Evolutionary conservation across 2,113 vertebrate species (phyloP).

Genomic region (Rattus rattus): DNA sequence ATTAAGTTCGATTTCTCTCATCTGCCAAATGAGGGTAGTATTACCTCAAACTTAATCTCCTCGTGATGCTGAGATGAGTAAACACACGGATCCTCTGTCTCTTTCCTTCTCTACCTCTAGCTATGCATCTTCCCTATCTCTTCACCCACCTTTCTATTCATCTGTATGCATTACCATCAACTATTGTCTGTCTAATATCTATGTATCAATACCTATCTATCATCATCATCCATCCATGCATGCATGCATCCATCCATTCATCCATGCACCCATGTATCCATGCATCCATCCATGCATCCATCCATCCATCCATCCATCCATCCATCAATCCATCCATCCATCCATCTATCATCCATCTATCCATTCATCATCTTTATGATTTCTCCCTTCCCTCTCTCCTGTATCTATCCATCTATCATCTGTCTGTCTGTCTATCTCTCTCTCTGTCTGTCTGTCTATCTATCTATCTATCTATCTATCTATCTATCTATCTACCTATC

Average conservation of each 20-base stretch:
- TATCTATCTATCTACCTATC: not conserved
- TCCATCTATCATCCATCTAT: not conserved
- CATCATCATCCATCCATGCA: no score
- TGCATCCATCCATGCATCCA: no score
- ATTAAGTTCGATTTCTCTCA: not conserved
- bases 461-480: not conserved
- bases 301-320: no score
- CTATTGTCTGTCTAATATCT: no score
- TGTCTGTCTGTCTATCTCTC: not conserved
- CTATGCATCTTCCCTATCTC: not conserved
- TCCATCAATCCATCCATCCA: not conserved
- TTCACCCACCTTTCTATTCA: not conserved
- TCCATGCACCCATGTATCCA: no score
- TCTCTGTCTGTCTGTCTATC: no score
- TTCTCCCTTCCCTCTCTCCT: no score
- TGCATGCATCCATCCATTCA: no score
- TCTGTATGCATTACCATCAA: not conserved
- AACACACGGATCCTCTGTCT: not conserved
- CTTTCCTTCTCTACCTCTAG: not conserved
- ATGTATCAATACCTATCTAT: no score
- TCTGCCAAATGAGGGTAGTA: not conserved
- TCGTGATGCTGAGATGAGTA: not conserved
- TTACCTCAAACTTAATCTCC: not conserved
- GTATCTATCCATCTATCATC: not conserved
- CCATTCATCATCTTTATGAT: not conserved